Conservation (phyloP, 92 coral and sea anemone genomes). For the Palythoa grandis region DNA sequence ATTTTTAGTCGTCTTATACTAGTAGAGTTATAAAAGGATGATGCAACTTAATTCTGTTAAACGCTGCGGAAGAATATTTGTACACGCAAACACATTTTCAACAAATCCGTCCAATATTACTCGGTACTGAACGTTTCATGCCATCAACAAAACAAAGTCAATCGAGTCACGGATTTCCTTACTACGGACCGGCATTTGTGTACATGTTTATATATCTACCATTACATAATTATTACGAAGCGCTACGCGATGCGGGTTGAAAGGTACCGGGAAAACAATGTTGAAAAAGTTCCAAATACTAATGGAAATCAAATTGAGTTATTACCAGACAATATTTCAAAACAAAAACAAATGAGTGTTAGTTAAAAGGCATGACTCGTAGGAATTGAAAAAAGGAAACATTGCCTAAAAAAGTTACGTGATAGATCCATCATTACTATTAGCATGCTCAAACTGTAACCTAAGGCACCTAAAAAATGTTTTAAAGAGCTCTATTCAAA, state of each 20-base stretch:
- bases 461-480: not conserved
- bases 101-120: not conserved
- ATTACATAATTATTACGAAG: not conserved
- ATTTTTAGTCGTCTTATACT: not conserved
- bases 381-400: not conserved
- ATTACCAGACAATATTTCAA: not conserved
- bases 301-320: not conserved
- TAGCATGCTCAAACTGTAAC: not conserved
- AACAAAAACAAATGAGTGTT: not conserved
- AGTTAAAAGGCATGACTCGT: not conserved
- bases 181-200: not conserved
- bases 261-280: constrained; percentile 11
- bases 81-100: not conserved
- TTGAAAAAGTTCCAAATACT: constrained; percentile 23
- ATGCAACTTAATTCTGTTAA: not conserved
- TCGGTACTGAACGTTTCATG: not conserved
- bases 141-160: not conserved
- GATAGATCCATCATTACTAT: not conserved
- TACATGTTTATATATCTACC: not conserved
- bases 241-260: constrained; percentile 4
- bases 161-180: not conserved
- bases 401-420: not conserved
- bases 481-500: not conserved
- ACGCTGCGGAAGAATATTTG: not conserved
- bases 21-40: not conserved